These are phyloP conservation scores for Pungitius pungitius DNA, from an alignment of 2,113 vertebrate species.

Conservation along the genomic window DNA sequence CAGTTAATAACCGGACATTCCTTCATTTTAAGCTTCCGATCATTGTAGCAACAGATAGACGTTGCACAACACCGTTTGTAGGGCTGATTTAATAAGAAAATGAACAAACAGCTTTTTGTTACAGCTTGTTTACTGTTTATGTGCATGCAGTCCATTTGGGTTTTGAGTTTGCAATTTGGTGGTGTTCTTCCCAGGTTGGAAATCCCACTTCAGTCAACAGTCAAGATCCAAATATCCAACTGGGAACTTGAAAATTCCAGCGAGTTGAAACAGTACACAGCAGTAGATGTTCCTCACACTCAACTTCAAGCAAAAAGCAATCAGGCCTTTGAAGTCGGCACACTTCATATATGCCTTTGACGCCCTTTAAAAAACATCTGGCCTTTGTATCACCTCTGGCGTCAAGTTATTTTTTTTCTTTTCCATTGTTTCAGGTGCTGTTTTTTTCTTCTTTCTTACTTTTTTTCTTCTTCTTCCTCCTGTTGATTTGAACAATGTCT, in stretches of 20 bases:
- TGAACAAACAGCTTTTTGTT: neutral
- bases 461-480: neutral
- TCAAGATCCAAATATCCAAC: no score
- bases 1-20: neutral
- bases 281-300: neutral
- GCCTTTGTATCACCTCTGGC: neutral
- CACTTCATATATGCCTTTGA: neutral
- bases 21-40: no score
- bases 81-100: neutral
- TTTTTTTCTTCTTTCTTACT: neutral
- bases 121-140: neutral
- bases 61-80: no score
- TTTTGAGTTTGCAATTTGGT: neutral
- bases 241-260: no score
- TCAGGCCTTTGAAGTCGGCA: neutral
- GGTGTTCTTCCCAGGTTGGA: no score
- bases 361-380: neutral
- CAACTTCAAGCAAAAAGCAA: neutral
- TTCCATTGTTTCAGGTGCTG: neutral
- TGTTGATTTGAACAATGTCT: neutral
- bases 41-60: no score
- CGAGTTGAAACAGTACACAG: neutral
- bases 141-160: neutral
- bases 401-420: neutral
- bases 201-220: no score